Percentiles rank a stretch among this genome's conserved stretches.
These are phyloP conservation scores for Anthoptus insignis DNA, from an alignment of 2,888 invertebrate genomes.

Conservation along the genomic window DNA sequence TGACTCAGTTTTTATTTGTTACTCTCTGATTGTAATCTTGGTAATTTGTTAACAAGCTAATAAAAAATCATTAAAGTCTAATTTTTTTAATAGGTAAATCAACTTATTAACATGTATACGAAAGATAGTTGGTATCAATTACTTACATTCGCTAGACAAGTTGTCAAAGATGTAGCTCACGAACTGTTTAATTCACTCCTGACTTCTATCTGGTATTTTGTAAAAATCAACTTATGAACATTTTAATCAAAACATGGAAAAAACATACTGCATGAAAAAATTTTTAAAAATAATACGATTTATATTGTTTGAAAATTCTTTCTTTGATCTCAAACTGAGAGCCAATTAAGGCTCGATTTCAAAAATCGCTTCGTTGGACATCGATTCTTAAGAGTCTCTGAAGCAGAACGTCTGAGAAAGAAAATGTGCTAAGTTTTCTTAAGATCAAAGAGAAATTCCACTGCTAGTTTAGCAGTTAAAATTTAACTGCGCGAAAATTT, in stretches of 20 bases:
- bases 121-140: no score
- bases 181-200: no score
- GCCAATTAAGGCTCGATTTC: constrained; percentile 31
- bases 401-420: constrained; percentile 19
- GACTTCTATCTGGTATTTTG: no score
- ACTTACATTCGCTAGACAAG: no score
- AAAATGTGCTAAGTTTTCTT: constrained; percentile 32
- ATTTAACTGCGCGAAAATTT: constrained; percentile 19
- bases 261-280: neutral
- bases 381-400: constrained; percentile 24
- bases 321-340: constrained; percentile 23
- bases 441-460: constrained; percentile 14
- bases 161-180: no score
- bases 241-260: constrained; percentile 1
- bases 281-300: constrained; percentile 14
- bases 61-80: no score
- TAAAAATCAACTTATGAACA: no score
- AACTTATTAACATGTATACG: no score
- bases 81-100: no score
- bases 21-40: no score
- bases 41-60: no score
- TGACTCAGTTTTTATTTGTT: no score
- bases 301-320: constrained; percentile 22
- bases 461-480: constrained; percentile 15
- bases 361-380: constrained; percentile 31